phyloP scores from a whole-genome alignment of 2,888 invertebrate species.

The Herminia tarsipennalis region DNA sequence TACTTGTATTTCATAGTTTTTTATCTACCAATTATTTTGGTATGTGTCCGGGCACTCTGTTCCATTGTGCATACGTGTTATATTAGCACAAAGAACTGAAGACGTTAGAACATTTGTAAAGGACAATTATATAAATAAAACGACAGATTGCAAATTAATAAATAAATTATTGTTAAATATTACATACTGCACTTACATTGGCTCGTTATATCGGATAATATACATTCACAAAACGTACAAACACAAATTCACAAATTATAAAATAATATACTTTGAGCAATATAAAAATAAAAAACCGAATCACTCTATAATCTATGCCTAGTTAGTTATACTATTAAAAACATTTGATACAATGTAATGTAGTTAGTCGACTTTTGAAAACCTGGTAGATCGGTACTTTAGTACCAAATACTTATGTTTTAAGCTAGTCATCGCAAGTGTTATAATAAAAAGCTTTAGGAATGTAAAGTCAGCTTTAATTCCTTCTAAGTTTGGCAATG shows the following conservation, averaged over 20 bases:
- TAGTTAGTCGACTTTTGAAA: slow-evolving; percentile 37
- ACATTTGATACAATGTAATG: slow-evolving; percentile 45
- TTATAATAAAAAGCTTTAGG: slow-evolving; percentile 60
- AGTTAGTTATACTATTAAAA: slow-evolving; percentile 57
- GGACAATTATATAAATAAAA: slow-evolving; percentile 43
- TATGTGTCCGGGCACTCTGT: too few relatives aligned
- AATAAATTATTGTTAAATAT: slow-evolving; percentile 85
- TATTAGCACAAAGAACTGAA: too few relatives aligned
- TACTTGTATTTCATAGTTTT: too few relatives aligned
- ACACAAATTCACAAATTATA: slow-evolving; percentile 73
- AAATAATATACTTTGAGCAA: slow-evolving; percentile 81
- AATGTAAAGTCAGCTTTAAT: slow-evolving; percentile 68
- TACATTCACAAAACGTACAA: slow-evolving; percentile 75
- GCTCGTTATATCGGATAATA: slow-evolving; percentile 78
- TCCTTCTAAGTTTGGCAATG: slow-evolving; percentile 71
- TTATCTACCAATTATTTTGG: too few relatives aligned
- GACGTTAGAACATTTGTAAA: background rate
- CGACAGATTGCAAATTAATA: slow-evolving; percentile 80
- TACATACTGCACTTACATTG: slow-evolving; percentile 82
- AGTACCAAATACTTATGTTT: slow-evolving; percentile 46
- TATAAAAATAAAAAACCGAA: slow-evolving; percentile 83
- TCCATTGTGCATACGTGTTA: too few relatives aligned
- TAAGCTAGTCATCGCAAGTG: slow-evolving; percentile 39
- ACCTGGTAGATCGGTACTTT: slow-evolving; percentile 47
- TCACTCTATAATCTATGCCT: slow-evolving; percentile 71